Evolutionary conservation across 2,888 invertebrate species (phyloP).

Genomic region (Sceliomorpha sp.): DNA sequence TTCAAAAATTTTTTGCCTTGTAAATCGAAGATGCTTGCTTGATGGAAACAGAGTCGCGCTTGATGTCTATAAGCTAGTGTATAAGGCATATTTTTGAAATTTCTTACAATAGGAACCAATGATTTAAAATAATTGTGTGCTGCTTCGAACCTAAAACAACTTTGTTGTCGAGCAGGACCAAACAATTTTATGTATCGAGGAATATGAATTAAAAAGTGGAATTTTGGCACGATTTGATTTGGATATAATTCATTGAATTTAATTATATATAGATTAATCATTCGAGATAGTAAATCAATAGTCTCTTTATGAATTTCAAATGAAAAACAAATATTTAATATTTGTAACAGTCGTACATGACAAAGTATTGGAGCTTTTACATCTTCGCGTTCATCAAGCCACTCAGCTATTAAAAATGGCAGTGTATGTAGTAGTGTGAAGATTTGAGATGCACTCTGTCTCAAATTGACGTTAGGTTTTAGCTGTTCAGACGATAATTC

Average conservation of each 20-base stretch:
- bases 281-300: not conserved
- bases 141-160: conserved; percentile 53
- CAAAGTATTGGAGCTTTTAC: not conserved
- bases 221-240: conserved; percentile 34
- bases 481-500: conserved; percentile 17
- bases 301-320: conserved; percentile 5
- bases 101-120: conserved; percentile 41
- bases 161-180: conserved; percentile 48
- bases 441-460: conserved; percentile 40
- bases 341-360: conserved; percentile 4
- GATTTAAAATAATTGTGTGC: conserved; percentile 40
- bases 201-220: conserved; percentile 51
- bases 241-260: conserved; percentile 30
- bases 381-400: conserved; percentile 3
- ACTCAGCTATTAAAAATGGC: conserved; percentile 29
- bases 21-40: not conserved
- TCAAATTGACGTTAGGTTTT: conserved; percentile 14
- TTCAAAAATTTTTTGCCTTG: conserved; percentile 39
- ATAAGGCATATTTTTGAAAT: conserved; percentile 36
- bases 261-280: conserved; percentile 7
- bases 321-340: conserved; percentile 4
- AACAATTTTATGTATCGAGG: conserved; percentile 49
- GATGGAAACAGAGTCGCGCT: conserved; percentile 10
- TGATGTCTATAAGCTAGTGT: conserved; percentile 34
- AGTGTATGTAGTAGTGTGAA: conserved; percentile 10